Base-by-base conservation (phyloP, 2,113 vertebrate genomes). In the Saimiri boliviensis region DNA sequence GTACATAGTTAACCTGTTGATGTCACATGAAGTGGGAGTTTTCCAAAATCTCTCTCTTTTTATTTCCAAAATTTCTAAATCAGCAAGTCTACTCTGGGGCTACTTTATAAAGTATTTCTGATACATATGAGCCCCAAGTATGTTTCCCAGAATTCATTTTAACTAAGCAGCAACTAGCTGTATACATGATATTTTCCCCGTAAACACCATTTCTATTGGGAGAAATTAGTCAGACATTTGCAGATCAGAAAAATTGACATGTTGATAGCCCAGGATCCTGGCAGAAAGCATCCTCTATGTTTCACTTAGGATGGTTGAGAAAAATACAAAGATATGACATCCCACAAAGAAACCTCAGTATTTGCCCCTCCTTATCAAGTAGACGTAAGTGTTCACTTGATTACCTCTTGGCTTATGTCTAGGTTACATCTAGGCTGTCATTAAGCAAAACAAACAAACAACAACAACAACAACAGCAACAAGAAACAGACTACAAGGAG, bases 21-120 rank as follows among this genome's bases (percentile, higher is more conserved):
- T n/a, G 74, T 86, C 23, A 49, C 32, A 16, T 30, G 42, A 87
- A 88, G 42, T 42, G 52, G 71, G 49, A 77, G 30, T 60, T 93
- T 89, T 95, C 45, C 89, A 87, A 96, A 97, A 66, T 76, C 70
- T 71, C 21, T 49, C 63, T 73, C 45, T 79, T 95, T 88, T 94
- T 63, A 96, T 45, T 92, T 87, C 37, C 25, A 73, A 84, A 88
- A 86, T 82, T 95, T 92, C 77, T 70, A 86, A 95, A 89, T 91
- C n/a, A 91, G 45, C 47, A 95, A 88, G n/a, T 88, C 82, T 94
- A 32, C 32, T 73, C 49, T 49, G 17, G 27, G 32, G 68, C 27
- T 9, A 54, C 21, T 96, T 93, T 60, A 58, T 20, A 76, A 96
- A 49, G 12, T 16, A 81, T 6, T 84, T 91, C 37, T 80, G 68